Conservation (phyloP, 2,797 vertebrate species). For the Perodicticus potto region DNA sequence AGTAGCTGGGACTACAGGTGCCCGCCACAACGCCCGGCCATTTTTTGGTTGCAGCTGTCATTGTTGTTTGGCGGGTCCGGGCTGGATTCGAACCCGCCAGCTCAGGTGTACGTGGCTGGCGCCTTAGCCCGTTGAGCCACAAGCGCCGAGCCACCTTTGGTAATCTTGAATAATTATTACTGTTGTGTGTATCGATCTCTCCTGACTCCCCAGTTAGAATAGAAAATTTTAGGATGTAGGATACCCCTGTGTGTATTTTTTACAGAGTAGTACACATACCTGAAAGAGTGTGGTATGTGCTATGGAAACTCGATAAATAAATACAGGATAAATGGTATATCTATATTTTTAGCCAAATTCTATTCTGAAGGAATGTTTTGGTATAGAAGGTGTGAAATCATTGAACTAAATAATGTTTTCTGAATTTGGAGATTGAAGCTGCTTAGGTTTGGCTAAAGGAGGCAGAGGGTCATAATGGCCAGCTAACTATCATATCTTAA, state of each 20-base stretch:
- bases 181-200: neutral
- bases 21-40: no score
- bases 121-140: no score
- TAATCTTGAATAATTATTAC: conserved; percentile 18
- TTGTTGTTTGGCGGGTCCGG: no score
- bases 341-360: conserved; percentile 41
- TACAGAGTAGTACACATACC: neutral
- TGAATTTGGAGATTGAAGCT: conserved; percentile 34
- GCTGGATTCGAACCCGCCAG: no score
- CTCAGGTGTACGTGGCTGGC: no score
- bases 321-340: conserved; percentile 1
- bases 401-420: conserved; percentile 20
- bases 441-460: neutral
- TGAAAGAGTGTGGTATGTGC: neutral
- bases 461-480: neutral
- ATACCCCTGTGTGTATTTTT: neutral
- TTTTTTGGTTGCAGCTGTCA: no score
- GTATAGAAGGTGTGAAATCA: conserved; percentile 11
- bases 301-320: conserved; percentile 52
- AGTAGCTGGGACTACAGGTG: no score
- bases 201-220: neutral
- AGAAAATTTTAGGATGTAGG: conserved; percentile 32
- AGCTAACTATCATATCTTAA: neutral
- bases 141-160: no score
- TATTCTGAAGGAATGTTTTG: conserved; percentile 52